Percentiles rank a stretch among this genome's conserved stretches.
Conservation (phyloP, 2,113 vertebrate species). For the Ptilorrhoa leucosticta region DNA sequence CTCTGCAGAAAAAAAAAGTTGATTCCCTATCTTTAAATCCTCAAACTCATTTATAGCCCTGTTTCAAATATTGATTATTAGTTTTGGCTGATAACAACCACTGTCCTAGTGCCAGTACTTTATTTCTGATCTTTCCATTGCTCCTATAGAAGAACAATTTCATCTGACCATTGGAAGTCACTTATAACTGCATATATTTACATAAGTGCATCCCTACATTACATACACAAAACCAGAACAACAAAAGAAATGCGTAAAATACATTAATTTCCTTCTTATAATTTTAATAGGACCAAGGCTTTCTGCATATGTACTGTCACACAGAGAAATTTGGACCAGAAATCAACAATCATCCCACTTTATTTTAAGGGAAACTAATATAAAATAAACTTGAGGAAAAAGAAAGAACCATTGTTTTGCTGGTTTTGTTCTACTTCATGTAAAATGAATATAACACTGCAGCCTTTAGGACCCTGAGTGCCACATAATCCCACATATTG, state of each 20-base stretch:
- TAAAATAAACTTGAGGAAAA: neutral
- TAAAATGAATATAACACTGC: neutral
- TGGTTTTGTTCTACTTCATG: neutral
- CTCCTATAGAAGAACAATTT: neutral
- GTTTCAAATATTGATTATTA: neutral
- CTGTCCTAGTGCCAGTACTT: neutral
- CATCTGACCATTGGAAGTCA: neutral
- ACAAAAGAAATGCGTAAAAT: neutral
- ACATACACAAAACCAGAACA: neutral
- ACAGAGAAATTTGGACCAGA: neutral
- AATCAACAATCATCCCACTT: neutral
- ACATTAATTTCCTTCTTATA: neutral
- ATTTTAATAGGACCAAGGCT: neutral
- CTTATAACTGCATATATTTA: neutral
- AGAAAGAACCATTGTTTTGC: neutral
- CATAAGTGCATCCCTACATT: neutral
- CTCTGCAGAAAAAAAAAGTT: neutral
- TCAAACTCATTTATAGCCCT: neutral
- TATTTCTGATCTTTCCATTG: neutral
- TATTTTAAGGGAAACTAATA: neutral
- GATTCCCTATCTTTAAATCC: neutral
- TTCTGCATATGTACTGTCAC: neutral
- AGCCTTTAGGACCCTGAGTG: conserved; percentile 15
- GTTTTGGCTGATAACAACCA: neutral
- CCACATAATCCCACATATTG: conserved; percentile 9